Evolutionary conservation across 1,140 invertebrate species (phyloP), one percentile per base, ranked within the genome.

Genomic region (Bombus waltoni): DNA sequence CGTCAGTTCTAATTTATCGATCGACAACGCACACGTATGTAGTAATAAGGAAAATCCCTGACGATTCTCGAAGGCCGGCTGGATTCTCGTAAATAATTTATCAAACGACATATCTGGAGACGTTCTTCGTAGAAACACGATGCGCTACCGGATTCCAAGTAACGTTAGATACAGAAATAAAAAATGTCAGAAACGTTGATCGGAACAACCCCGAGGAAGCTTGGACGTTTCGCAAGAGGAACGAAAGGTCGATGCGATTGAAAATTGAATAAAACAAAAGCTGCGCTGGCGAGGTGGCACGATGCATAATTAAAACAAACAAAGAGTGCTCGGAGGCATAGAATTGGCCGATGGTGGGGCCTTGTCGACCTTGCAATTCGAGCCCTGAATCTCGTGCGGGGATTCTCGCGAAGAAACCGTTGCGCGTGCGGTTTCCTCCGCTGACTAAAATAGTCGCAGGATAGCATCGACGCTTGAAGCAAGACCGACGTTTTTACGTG

Each of bases 271-370:
- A 44, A 79, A 57, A 73, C 59, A 70, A 62, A 82, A 83, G 44
- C 40, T 13, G 15, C 25, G 22, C 6, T 28, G 57, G 35, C 53
- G 62, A 81, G 53, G 15, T 72, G 70, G 59, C 40, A 5, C 5
- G 40, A 35, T 78, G 90, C 88, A 90, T 93, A 93, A 94, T 94
- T 93, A 93, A 94, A 94, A 94, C 93, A 94, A 94, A 94, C 93
- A 94, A 93, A 93, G 89, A 85, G 78, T 77, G 84, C 89, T 93
- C 73, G 91, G 91, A 90, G 89, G 89, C 83, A 47, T 57, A 70
- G 83, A 81, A 81, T 91, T 71, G 62, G 32, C 42, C 66, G 74
- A 86, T 66, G 47, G 75, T 53, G 89, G 59, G 71, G 28, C 18
- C 83, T 79, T 28, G 92, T 93, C 88, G 92, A 91, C 93, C 93